Base-by-base conservation (phyloP, 1,140 invertebrate genomes). In the Yoshiicerus persimilis region DNA sequence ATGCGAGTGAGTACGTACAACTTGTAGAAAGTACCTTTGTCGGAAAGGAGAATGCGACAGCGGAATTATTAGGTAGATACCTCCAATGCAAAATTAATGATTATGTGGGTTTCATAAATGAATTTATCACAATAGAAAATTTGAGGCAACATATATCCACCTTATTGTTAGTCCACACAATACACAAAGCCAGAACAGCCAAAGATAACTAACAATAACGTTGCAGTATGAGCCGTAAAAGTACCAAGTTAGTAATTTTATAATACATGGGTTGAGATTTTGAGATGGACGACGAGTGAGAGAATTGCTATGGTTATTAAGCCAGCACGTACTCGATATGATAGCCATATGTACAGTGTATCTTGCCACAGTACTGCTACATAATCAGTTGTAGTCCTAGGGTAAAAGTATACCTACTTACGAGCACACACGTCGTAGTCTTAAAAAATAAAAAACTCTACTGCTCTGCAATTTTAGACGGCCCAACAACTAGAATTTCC, bases 61-160 rank as follows among this genome's bases (percentile, higher is more conserved):
- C 32, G 5, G 75, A 80, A 80, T 80, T 80, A 80, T 80, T 80
- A 34, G 75, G 75, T 80, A 80, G 32, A 80, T 36, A 5, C 32
- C 38, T 75, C 75, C 30, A 80, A 80, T 80, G 75, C 75, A 80
- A 80, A 80, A 80, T 80, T 34, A 80, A 80, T 80, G 75, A 80
- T 80, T 80, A 32, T 80, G 75, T 80, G 75, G 30, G 34, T 34
- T 80, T 80, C 75, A 80, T 80, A 80, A 80, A 80, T 80, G 75
- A 80, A 38, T 80, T 80, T 80, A 80, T 80, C 75, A 80, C 75
- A 80, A 80, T 36, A 23, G 25, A 70, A 70, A 27, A 70, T 30
- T 70, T 11, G 13, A 70, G 30, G 25, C 16, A 30, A 30, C 10
- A 70, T 70, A 30, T 70, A 70, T 5, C 41, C 1, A 47, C 41